Evolutionary conservation across 2,113 vertebrate genomes (phyloP).

Genomic region (Pardalotus punctatus): DNA sequence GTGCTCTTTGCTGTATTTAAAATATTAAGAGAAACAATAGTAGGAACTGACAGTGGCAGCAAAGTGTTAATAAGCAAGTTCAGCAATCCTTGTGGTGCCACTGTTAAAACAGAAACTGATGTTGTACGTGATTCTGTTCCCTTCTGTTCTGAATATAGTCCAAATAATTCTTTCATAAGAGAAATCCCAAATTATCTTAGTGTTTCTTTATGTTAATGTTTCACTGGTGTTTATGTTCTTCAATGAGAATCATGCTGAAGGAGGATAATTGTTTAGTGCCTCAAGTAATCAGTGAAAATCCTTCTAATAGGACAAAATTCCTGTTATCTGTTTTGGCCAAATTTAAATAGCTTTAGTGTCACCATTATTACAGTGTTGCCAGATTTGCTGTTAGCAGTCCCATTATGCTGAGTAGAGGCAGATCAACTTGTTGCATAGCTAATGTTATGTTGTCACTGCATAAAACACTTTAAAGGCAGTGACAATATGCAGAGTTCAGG

Average conservation of each 20-base stretch:
- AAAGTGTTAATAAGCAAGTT: neutral
- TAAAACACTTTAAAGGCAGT: neutral
- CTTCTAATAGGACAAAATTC: neutral
- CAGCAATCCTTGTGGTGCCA: neutral
- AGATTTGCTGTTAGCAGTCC: neutral
- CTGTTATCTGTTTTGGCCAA: neutral
- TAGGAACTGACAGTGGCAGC: neutral
- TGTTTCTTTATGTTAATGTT: neutral
- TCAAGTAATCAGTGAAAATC: neutral
- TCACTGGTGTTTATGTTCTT: neutral
- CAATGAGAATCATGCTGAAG: neutral
- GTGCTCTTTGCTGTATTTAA: neutral
- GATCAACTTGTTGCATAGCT: neutral
- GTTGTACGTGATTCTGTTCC: neutral
- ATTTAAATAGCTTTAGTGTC: neutral
- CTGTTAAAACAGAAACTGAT: neutral
- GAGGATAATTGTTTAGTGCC: neutral
- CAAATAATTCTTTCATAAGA: neutral
- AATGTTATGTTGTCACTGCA: neutral
- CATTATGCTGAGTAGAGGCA: neutral
- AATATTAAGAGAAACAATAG: neutral
- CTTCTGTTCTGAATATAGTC: neutral
- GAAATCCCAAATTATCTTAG: neutral
- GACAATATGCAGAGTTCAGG: neutral
- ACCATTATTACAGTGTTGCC: neutral